Evolutionary conservation across 1,140 invertebrate genomes (phyloP).

Genomic region (Drosophila yakuba): DNA sequence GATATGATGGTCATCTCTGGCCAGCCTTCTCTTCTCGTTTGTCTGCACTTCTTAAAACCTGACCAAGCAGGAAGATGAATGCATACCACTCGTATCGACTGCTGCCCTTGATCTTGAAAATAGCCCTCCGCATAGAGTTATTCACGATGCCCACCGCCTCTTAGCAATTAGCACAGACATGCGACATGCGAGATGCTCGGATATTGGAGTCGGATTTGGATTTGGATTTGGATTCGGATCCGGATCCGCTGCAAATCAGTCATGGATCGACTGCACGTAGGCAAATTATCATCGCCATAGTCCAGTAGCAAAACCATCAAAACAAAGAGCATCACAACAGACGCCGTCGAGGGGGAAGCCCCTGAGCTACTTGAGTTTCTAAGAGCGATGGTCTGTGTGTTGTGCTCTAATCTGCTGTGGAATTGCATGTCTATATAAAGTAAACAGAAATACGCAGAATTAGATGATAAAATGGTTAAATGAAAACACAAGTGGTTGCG

Average conservation of each 20-base stretch:
- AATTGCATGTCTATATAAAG: constrained; percentile 26
- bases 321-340: constrained; percentile 21
- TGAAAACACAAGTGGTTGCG: constrained; percentile 54
- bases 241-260: constrained; percentile 34
- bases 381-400: constrained; percentile 21
- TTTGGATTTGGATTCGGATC: background rate
- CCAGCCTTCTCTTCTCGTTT: background rate
- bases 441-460: constrained; percentile 34
- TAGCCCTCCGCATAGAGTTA: constrained; percentile 32
- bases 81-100: constrained; percentile 6
- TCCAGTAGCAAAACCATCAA: constrained; percentile 19
- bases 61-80: constrained; percentile 33
- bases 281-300: constrained; percentile 34
- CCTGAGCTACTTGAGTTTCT: constrained; percentile 38
- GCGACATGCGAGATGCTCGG: constrained; percentile 28
- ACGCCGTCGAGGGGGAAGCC: constrained; percentile 28
- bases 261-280: constrained; percentile 47
- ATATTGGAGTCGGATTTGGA: background rate
- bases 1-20: background rate
- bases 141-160: constrained; percentile 16
- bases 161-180: constrained; percentile 16
- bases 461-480: constrained; percentile 61
- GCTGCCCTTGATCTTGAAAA: constrained; percentile 44
- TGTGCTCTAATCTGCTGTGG: constrained; percentile 25
- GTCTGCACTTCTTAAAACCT: constrained; percentile 7